Evolutionary conservation across 2,113 vertebrate species (phyloP).

Genomic region (Talpa occidentalis): DNA sequence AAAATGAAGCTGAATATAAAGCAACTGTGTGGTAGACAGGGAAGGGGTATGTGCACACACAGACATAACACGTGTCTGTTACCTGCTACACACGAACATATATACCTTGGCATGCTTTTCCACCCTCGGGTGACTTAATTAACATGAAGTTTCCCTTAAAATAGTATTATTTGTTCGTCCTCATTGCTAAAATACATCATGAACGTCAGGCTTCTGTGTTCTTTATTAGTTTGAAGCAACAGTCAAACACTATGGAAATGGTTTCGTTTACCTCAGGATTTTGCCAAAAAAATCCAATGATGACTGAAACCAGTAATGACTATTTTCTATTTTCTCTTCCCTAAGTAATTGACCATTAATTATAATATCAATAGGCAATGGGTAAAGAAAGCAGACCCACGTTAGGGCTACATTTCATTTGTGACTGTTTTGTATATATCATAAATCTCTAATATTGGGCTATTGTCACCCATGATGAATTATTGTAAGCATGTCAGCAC

Average conservation of each 20-base stretch:
- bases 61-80: not conserved
- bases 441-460: conserved; percentile 95
- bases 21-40: not conserved
- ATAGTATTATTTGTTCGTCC: conserved; percentile 65
- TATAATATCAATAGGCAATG: conserved; percentile 91
- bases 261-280: conserved; percentile 86
- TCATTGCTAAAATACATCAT: conserved; percentile 64
- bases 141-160: conserved; percentile 61
- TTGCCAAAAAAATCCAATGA: conserved; percentile 84
- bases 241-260: conserved; percentile 83
- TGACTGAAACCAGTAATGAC: conserved; percentile 90
- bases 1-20: conserved; percentile 29
- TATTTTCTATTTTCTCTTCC: conserved; percentile 89
- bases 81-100: not conserved
- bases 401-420: conserved; percentile 88
- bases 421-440: conserved; percentile 91
- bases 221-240: conserved; percentile 80
- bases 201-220: conserved; percentile 58
- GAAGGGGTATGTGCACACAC: not conserved
- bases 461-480: conserved; percentile 94
- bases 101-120: conserved; percentile 48
- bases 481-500: conserved; percentile 94
- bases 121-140: conserved; percentile 37
- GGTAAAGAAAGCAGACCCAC: conserved; percentile 87
- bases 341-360: conserved; percentile 92